phyloP scores from a whole-genome alignment of 2,797 vertebrate species.

The Spinibarbus caldwelli region DNA sequence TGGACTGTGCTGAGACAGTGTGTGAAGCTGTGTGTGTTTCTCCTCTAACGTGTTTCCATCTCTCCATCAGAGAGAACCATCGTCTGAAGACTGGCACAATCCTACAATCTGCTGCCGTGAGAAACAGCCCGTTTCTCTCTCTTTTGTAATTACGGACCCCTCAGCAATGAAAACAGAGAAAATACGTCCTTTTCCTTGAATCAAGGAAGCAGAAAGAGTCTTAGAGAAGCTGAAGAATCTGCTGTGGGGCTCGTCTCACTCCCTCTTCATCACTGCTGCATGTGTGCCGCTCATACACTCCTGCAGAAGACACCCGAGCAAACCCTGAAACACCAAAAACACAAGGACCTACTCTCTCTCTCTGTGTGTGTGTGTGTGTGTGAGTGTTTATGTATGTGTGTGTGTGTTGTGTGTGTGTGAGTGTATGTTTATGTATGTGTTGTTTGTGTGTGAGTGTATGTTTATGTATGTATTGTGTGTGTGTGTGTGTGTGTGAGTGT shows the following conservation, averaged over 20 bases:
- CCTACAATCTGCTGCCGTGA: conserved; percentile 78
- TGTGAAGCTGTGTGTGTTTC: neutral
- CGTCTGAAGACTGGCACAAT: conserved; percentile 90
- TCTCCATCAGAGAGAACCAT: conserved; percentile 88
- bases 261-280: neutral
- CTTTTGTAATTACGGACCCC: conserved; percentile 71
- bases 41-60: conserved; percentile 40
- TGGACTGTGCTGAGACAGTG: neutral
- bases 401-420: too few relatives aligned
- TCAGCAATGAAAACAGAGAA: conserved; percentile 85
- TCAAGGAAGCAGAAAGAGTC: conserved; percentile 92
- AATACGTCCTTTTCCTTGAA: conserved; percentile 91
- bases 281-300: neutral
- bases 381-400: too few relatives aligned
- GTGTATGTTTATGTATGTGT: too few relatives aligned
- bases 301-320: neutral
- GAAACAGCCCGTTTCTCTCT: conserved; percentile 74
- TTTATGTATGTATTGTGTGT: too few relatives aligned
- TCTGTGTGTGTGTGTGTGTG: too few relatives aligned
- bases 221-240: conserved; percentile 75
- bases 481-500: too few relatives aligned
- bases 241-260: neutral
- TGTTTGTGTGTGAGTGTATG: too few relatives aligned
- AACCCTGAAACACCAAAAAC: neutral
- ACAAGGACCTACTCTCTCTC: too few relatives aligned